Evolutionary conservation across 2,797 vertebrate genomes (phyloP).

Genomic region (Darevskia nairensis): DNA sequence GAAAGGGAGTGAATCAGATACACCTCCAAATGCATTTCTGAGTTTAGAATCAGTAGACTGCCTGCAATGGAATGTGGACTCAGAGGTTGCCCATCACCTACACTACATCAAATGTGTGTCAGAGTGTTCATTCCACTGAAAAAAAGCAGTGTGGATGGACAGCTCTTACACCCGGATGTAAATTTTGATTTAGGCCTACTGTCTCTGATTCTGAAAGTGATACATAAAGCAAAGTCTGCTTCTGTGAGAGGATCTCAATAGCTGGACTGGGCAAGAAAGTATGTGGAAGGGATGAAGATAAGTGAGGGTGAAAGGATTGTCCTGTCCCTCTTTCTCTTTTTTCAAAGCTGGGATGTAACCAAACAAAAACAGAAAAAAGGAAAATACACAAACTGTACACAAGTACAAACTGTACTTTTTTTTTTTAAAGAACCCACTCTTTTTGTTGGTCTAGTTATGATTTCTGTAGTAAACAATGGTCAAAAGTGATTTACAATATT

Average conservation of each 20-base stretch:
- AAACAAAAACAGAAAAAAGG: neutral
- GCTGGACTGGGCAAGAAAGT: neutral
- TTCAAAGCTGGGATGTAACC: neutral
- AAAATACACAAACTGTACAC: neutral
- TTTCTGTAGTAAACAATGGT: neutral
- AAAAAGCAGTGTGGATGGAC: too few relatives aligned
- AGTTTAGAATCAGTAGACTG: too few relatives aligned
- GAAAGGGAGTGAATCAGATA: too few relatives aligned
- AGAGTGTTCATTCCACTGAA: too few relatives aligned
- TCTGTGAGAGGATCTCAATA: neutral
- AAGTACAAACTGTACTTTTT: neutral
- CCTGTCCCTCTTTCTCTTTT: neutral
- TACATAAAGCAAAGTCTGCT: neutral
- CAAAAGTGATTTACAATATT: neutral
- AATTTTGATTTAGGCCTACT: neutral
- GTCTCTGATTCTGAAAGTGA: neutral
- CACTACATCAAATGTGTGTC: too few relatives aligned
- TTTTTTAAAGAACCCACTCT: neutral
- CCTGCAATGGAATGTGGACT: too few relatives aligned
- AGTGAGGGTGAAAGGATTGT: neutral
- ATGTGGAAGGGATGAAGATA: neutral
- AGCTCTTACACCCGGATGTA: neutral
- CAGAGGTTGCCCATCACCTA: too few relatives aligned
- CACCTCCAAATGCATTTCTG: too few relatives aligned
- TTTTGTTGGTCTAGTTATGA: neutral